These are phyloP conservation scores for Nymphicus hollandicus DNA, from an alignment of 2,113 vertebrate species.

Conservation along the genomic window DNA sequence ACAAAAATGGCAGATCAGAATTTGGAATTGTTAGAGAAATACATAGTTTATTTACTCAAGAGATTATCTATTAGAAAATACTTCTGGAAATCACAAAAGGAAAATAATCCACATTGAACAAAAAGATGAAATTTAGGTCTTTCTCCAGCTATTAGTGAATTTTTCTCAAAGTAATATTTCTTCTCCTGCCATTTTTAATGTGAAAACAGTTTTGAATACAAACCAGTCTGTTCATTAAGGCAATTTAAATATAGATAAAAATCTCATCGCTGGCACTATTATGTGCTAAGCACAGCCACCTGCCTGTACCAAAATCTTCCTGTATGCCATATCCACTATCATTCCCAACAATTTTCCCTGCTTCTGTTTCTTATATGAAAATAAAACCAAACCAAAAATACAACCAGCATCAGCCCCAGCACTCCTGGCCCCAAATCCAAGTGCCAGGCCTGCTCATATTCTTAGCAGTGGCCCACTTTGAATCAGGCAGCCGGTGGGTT, in stretches of 20 bases:
- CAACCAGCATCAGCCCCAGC: neutral
- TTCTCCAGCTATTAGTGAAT: neutral
- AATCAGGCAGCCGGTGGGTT: neutral
- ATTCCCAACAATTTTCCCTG: neutral
- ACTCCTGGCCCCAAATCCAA: neutral
- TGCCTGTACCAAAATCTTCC: neutral
- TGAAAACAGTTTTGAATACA: neutral
- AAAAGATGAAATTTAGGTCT: neutral
- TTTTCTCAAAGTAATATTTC: neutral
- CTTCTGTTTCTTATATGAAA: neutral
- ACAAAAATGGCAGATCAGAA: neutral
- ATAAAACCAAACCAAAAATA: neutral
- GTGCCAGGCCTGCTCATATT: neutral
- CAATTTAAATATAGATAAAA: slow-evolving; percentile 2
- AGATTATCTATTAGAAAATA: neutral
- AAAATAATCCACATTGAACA: neutral
- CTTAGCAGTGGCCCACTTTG: neutral
- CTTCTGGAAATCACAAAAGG: neutral
- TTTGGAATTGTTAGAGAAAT: neutral
- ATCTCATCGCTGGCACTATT: neutral
- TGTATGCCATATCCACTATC: neutral
- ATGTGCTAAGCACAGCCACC: neutral
- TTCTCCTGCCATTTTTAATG: neutral
- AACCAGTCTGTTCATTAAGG: neutral
- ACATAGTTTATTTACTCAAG: neutral